Percentiles rank a stretch among this genome's conserved stretches.
These are phyloP conservation scores for Phortica okadai DNA, from an alignment of 2,888 invertebrate genomes.

Conservation along the genomic window DNA sequence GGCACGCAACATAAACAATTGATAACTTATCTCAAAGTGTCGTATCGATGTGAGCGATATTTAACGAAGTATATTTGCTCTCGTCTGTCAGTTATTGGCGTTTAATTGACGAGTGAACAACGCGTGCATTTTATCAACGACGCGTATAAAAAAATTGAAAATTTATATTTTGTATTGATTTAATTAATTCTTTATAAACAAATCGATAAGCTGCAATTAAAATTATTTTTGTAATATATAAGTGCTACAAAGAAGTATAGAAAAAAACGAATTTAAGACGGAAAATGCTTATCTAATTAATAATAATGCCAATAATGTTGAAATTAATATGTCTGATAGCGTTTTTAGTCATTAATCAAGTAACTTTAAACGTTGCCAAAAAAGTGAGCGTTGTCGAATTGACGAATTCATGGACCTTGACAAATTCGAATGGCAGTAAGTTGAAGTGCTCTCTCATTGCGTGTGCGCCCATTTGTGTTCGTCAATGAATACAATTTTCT, in stretches of 20 bases:
- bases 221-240: no score
- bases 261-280: no score
- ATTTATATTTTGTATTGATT: not conserved
- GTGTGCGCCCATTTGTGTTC: no score
- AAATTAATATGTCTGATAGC: not conserved
- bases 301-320: not conserved
- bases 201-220: no score
- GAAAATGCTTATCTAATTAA: not conserved
- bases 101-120: not conserved
- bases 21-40: no score
- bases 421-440: slow-evolving; percentile 67
- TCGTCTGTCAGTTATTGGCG: not conserved
- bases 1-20: no score
- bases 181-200: no score
- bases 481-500: no score
- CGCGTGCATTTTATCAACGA: not conserved
- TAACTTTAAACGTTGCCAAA: slow-evolving; percentile 41
- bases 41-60: not conserved
- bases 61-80: not conserved
- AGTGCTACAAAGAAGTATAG: no score
- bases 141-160: not conserved
- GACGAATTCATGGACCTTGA: slow-evolving; percentile 62
- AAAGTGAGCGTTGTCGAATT: slow-evolving; percentile 61
- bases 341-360: not conserved
- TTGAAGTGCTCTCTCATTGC: slow-evolving; percentile 5